Percentiles rank a stretch among this genome's conserved stretches.
Evolutionary conservation across 2,888 invertebrate genomes (phyloP).

Genomic region (Phania funesta): DNA sequence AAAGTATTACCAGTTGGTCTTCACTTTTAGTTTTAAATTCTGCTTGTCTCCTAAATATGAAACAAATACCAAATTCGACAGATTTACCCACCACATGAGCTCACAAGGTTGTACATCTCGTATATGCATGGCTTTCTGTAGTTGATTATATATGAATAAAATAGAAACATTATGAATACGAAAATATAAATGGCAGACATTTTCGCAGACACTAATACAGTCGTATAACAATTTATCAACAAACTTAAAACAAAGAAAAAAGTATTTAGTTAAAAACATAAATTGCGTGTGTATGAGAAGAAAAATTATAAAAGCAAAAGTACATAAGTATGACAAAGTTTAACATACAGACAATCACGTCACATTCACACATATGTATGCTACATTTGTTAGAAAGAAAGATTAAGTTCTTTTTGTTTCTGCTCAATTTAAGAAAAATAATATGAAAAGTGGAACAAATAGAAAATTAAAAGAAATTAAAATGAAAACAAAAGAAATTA

Average conservation of each 20-base stretch:
- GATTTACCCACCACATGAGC: no score
- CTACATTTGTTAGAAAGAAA: background rate
- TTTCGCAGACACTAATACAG: background rate
- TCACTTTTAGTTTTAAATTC: no score
- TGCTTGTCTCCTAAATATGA: no score
- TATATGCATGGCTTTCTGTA: no score
- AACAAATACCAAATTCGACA: no score
- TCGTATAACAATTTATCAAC: background rate
- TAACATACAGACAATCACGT: background rate
- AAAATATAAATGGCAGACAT: constrained; percentile 10
- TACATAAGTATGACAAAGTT: constrained; percentile 3
- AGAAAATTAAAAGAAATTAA: no score
- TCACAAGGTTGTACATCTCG: no score
- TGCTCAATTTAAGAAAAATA: no score
- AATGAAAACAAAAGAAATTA: no score
- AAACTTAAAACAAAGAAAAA: constrained; percentile 10
- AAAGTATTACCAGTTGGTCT: no score
- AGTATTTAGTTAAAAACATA: constrained; percentile 12
- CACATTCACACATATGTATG: background rate
- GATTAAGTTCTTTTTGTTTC: background rate
- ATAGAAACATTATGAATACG: background rate
- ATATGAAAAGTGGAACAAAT: no score
- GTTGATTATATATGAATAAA: background rate
- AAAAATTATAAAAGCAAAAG: constrained; percentile 6
- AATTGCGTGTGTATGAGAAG: background rate